Base-by-base conservation (phyloP, 2,888 invertebrate genomes). In the Scaptomyza reducta region DNA sequence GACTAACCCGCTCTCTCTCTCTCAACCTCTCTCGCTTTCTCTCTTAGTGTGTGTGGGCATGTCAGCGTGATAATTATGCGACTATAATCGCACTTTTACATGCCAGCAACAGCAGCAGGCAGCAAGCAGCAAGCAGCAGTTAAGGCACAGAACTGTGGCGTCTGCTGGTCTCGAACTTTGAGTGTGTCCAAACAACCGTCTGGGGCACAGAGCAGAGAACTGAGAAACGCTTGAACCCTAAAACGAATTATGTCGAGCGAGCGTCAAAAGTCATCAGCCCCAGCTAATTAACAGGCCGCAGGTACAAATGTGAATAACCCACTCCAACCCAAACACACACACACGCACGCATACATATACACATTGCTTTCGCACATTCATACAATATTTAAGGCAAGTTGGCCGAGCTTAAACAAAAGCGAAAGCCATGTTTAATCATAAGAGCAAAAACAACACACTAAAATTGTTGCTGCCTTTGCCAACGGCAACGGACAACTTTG, bases 1-100 rank as follows among this genome's bases (percentile, higher is more conserved):
- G 14, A 38, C 38, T 67, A 67, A 63, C 57, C 35, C n/a, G 35
- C 31, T 45, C 18, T 16, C 38, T 22, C 45, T 38, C 29, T 31
- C 27, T 51, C 29, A 42, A 13, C 29, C 25, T 58, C 31, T 59
- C 40, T 41, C 13, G 55, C 42, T 33, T 14, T 50, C 53, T 59
- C 38, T 60, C 16, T 50, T 51, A 71, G 70, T 72, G 64, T 72
- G 77, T 70, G 50, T 66, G 72, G 65, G 84, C 67, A 87, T 84
- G 84, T 81, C 82, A 81, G 88, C 87, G 88, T 88, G 87, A 84
- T 85, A 85, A 85, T 85, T 85, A 88, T 88, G 89, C 79, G 88
- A 81, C 85, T 84, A 88, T 86, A 87, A 86, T 86, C 85, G 77
- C 85, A 83, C 85, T 85, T 77, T 87, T 84, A 81, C 88, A 88